phyloP scores from a whole-genome alignment of 2,888 invertebrate species.

The Isoperla grammatica region DNA sequence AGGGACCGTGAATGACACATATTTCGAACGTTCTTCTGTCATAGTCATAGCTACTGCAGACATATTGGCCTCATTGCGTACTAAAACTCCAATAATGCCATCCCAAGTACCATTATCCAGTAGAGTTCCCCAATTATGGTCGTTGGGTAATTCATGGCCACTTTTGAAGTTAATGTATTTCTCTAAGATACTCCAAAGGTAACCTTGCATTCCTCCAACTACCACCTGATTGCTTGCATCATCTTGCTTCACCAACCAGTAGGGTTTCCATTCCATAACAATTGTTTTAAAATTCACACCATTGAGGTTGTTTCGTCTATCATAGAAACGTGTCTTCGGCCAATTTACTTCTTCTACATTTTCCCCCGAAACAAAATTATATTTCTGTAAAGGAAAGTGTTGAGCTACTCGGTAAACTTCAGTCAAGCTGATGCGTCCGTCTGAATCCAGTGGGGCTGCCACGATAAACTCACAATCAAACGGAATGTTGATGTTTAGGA shows the following conservation, averaged over 20 bases:
- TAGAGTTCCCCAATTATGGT: too few species aligned
- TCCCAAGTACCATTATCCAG: too few species aligned
- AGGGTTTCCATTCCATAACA: too few species aligned
- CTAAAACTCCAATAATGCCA: too few species aligned
- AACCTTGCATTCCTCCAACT: too few species aligned
- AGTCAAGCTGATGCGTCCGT: not conserved
- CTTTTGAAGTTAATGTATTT: not conserved
- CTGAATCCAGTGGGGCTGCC: not conserved
- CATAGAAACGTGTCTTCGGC: not conserved
- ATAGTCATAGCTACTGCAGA: too few species aligned
- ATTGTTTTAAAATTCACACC: not conserved
- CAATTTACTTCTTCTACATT: too few species aligned
- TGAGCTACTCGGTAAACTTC: constrained; percentile 2
- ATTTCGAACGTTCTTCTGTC: too few species aligned
- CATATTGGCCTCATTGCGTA: too few species aligned
- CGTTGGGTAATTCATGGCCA: not conserved
- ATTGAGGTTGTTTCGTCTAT: not conserved
- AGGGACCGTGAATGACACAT: too few species aligned
- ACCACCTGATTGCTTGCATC: too few species aligned
- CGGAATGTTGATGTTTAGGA: not conserved
- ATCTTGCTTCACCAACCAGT: not conserved
- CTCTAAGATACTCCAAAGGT: too few species aligned
- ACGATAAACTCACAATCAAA: constrained; percentile 4
- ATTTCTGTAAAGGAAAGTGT: not conserved
- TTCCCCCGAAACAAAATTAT: not conserved